Conservation (phyloP, 2,797 vertebrate genomes). For the Pterois miles region DNA sequence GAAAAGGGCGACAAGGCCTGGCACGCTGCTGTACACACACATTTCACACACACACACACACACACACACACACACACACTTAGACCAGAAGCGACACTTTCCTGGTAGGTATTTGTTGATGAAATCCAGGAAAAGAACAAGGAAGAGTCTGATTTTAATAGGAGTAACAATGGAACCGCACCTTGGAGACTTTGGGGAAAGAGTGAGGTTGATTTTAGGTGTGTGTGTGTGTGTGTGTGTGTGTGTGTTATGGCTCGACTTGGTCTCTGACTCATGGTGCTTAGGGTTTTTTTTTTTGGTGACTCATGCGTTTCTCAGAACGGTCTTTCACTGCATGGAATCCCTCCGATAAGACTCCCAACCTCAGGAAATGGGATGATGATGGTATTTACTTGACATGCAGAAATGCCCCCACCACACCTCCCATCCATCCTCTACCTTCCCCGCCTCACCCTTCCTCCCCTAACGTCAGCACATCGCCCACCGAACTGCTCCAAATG, state of each 20-base stretch:
- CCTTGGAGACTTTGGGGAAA: constrained; percentile 26
- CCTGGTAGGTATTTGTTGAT: constrained; percentile 36
- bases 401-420: background rate
- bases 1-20: constrained; percentile 41
- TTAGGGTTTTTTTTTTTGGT: constrained; percentile 39
- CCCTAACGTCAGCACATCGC: constrained; percentile 26
- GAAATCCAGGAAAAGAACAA: constrained; percentile 40
- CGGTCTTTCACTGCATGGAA: constrained; percentile 8
- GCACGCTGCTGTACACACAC: constrained; percentile 35
- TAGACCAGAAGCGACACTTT: constrained; percentile 37
- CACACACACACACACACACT: constrained; percentile 21
- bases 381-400: constrained; percentile 31
- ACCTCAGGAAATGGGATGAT: constrained; percentile 38
- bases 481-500: constrained; percentile 8
- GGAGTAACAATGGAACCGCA: constrained; percentile 37
- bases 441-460: constrained; percentile 4
- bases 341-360: constrained; percentile 55
- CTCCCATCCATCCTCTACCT: constrained; percentile 4
- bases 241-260: constrained; percentile 45
- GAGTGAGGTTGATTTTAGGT: constrained; percentile 1
- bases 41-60: constrained; percentile 29
- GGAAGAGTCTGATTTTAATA: constrained; percentile 43
- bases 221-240: constrained; percentile 23
- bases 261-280: constrained; percentile 70
- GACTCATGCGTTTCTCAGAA: constrained; percentile 78